Evolutionary conservation across 2,888 invertebrate species (phyloP).

Genomic region (Erebia palarica): DNA sequence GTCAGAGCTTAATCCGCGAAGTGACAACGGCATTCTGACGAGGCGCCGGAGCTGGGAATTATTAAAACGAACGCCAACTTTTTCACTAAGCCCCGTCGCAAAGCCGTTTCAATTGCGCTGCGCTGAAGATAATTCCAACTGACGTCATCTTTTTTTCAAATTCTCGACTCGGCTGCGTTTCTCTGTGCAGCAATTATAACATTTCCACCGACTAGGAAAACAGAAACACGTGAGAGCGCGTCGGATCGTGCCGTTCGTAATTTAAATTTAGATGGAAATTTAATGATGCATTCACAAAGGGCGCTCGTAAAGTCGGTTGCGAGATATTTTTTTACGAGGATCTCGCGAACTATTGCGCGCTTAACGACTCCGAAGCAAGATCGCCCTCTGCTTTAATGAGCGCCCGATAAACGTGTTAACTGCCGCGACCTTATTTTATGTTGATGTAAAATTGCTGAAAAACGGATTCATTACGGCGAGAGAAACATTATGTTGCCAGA

Average conservation of each 20-base stretch:
- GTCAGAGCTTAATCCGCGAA: slow-evolving; percentile 81
- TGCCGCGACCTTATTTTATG: slow-evolving; percentile 81
- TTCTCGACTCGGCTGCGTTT: slow-evolving; percentile 78
- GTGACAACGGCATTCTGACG: slow-evolving; percentile 83
- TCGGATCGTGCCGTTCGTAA: slow-evolving; percentile 77
- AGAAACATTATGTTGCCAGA: slow-evolving; percentile 46
- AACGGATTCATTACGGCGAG: slow-evolving; percentile 77
- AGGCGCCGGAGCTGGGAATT: slow-evolving; percentile 82
- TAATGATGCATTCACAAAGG: slow-evolving; percentile 83
- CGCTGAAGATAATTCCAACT: slow-evolving; percentile 82
- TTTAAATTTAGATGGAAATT: slow-evolving; percentile 83
- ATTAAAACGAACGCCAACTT: slow-evolving; percentile 83
- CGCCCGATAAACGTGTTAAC: slow-evolving; percentile 82
- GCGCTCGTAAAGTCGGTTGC: slow-evolving; percentile 81
- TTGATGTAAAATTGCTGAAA: slow-evolving; percentile 79
- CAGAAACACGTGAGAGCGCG: slow-evolving; percentile 80
- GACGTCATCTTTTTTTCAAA: slow-evolving; percentile 82
- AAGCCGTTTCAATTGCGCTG: slow-evolving; percentile 83
- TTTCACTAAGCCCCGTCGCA: slow-evolving; percentile 82
- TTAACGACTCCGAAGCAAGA: slow-evolving; percentile 82
- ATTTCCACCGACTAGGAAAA: slow-evolving; percentile 81
- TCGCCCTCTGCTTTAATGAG: slow-evolving; percentile 82
- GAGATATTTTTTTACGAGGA: slow-evolving; percentile 82
- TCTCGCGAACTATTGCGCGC: slow-evolving; percentile 83
- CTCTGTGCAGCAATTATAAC: slow-evolving; percentile 81